Base-by-base conservation (phyloP, 2,113 vertebrate genomes). In the Choloepus hoffmanni region DNA sequence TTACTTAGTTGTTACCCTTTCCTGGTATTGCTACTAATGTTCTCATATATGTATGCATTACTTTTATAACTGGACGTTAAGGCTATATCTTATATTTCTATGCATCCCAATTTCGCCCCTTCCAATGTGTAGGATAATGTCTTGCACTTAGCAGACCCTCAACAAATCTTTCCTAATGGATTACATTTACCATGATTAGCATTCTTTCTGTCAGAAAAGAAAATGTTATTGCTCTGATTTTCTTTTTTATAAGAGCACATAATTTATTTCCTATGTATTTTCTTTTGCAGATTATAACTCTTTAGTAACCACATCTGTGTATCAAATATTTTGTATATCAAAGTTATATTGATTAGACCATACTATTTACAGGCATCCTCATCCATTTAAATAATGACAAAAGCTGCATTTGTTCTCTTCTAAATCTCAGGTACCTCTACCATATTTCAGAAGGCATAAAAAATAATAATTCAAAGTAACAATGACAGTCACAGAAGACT, bases 241-340 rank as follows among this genome's bases (percentile, higher is more conserved):
- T 73, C 40, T 67, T 62, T 12, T 68, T 83, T 43, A 76, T 78
- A 53, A 55, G 70, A 36, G 12, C 36, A 60, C 23, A n/a, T n/a
- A 24, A 76, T 77, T 95, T 90, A 82, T 79, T 81, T 90, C 53
- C 55, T 70, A 78, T 95, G 11, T 89, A 90, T 83, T 93, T 83
- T 87, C 36, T 36, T 48, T 70, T 68, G 13, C 26, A 92, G 43
- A 74, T 65, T 63, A 72, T 6, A 90, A 65, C 67, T 78, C 28
- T 72, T 90, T 48, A 26, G 14, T 30, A 85, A 95, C 43, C 36
- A 94, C 2, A 18, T 1, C 28, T 24, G 26, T 30, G 16, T 50
- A 87, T 76, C 74, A 94, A 88, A 30, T 65, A 89, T 28, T 14
- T 55, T 60, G 7, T 30, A 11, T 28, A 82, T 78, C 58, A 85